Evolutionary conservation across 2,888 invertebrate genomes (phyloP).

Genomic region (Habrosyne pyritoides): DNA sequence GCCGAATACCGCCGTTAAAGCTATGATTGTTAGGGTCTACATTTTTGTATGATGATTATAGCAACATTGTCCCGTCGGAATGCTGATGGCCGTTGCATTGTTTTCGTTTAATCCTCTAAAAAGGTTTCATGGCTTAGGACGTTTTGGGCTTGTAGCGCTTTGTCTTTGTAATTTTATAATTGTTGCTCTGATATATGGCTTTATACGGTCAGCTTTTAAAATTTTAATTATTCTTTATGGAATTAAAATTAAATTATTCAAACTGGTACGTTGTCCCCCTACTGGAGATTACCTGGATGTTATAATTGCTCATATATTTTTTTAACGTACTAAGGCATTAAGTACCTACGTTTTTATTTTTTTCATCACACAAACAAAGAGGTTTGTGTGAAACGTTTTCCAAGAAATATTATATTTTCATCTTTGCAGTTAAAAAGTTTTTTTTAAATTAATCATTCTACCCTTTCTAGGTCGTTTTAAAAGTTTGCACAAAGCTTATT

Average conservation of each 20-base stretch:
- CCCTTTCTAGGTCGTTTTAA: background rate
- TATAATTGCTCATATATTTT: no score
- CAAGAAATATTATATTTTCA: no score
- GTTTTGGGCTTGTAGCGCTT: background rate
- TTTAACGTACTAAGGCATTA: no score
- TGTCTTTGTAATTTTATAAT: background rate
- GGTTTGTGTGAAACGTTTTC: no score
- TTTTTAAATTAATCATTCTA: no score
- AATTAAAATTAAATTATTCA: background rate
- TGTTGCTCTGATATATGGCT: background rate
- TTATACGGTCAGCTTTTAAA: background rate
- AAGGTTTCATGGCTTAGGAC: conserved; percentile 4
- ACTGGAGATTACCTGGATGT: background rate
- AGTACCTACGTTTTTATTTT: no score
- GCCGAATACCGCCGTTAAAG: conserved; percentile 49
- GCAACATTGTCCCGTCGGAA: conserved; percentile 21
- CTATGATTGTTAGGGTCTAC: conserved; percentile 50
- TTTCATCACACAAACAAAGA: no score
- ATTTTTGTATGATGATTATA: conserved; percentile 41
- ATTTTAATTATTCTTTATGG: background rate
- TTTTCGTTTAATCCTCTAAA: conserved; percentile 4
- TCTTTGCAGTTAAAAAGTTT: no score
- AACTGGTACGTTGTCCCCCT: background rate
- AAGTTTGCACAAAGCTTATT: background rate
- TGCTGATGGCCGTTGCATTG: conserved; percentile 9